A percentile compares a stretch with the other conserved stretches of the same genome.
These are phyloP conservation scores for Bolinopsis microptera DNA, from an alignment of 37 sponge, comb jelly and placozoan species.

Conservation along the genomic window DNA sequence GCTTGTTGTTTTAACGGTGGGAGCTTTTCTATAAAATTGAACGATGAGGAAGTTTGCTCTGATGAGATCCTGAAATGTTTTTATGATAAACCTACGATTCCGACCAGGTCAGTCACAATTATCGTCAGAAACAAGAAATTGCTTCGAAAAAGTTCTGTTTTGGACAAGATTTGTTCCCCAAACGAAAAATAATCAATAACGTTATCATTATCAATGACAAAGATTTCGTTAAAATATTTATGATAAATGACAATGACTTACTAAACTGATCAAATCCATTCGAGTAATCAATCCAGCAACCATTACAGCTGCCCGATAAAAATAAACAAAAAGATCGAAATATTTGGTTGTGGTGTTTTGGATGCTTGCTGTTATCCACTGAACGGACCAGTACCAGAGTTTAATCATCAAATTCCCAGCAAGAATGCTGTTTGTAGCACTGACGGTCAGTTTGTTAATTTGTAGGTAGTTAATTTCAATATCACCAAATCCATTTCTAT, in stretches of 20 bases:
- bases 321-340: neutral
- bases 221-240: neutral
- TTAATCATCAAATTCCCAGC: too few relatives aligned
- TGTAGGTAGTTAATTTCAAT: too few relatives aligned
- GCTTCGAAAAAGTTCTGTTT: neutral
- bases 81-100: neutral
- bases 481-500: too few relatives aligned
- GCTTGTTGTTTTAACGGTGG: neutral
- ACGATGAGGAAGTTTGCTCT: neutral
- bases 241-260: neutral
- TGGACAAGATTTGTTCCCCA: neutral
- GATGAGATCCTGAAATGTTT: neutral
- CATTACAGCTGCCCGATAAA: conserved; percentile 2
- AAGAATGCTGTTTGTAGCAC: neutral
- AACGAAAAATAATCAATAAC: too few relatives aligned
- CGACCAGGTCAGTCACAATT: neutral
- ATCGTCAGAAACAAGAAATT: too few relatives aligned
- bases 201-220: too few relatives aligned
- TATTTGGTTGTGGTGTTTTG: neutral
- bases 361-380: conserved; percentile 14
- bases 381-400: conserved; percentile 1
- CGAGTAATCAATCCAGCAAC: neutral
- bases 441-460: neutral
- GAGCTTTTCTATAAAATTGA: neutral
- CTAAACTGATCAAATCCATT: neutral